phyloP scores from a whole-genome alignment of 2,797 vertebrate species.

The Propithecus perrieri region DNA sequence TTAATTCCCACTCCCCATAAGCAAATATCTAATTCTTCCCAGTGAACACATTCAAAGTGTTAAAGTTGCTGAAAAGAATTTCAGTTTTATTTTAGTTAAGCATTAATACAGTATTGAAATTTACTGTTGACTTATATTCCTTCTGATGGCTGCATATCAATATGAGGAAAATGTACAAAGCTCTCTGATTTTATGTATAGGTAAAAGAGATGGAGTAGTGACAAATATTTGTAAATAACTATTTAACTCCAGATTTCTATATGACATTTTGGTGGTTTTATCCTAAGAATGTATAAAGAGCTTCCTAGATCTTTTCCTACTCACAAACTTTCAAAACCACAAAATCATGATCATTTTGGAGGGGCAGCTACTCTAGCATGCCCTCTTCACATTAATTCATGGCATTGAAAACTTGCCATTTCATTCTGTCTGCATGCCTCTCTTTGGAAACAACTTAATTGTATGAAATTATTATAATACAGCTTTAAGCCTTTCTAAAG shows the following conservation, averaged over 20 bases:
- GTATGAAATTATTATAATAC: slow-evolving; percentile 48
- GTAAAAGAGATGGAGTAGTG: not conserved
- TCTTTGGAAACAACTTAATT: slow-evolving; percentile 77
- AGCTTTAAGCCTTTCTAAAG: slow-evolving; percentile 59
- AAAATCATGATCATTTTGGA: slow-evolving; percentile 56
- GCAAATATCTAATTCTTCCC: not conserved
- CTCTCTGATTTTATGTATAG: not conserved
- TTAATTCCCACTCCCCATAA: not conserved
- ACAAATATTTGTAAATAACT: slow-evolving; percentile 29
- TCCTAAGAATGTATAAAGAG: slow-evolving; percentile 61
- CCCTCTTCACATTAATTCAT: slow-evolving; percentile 46
- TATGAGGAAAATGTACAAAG: not conserved
- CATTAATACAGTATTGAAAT: not conserved
- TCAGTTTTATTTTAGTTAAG: slow-evolving; percentile 26
- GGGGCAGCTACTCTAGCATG: slow-evolving; percentile 65
- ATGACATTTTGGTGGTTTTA: slow-evolving; percentile 58
- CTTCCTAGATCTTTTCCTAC: slow-evolving; percentile 59
- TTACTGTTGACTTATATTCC: not conserved
- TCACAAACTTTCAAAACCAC: slow-evolving; percentile 69
- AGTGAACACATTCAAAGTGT: not conserved
- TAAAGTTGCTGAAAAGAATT: not conserved
- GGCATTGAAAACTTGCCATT: slow-evolving; percentile 63
- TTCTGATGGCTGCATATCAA: not conserved
- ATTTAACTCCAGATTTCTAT: slow-evolving; percentile 55
- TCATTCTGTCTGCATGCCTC: slow-evolving; percentile 2